phyloP scores from a whole-genome alignment of 2,113 vertebrate species.

The Falco punctatus region DNA sequence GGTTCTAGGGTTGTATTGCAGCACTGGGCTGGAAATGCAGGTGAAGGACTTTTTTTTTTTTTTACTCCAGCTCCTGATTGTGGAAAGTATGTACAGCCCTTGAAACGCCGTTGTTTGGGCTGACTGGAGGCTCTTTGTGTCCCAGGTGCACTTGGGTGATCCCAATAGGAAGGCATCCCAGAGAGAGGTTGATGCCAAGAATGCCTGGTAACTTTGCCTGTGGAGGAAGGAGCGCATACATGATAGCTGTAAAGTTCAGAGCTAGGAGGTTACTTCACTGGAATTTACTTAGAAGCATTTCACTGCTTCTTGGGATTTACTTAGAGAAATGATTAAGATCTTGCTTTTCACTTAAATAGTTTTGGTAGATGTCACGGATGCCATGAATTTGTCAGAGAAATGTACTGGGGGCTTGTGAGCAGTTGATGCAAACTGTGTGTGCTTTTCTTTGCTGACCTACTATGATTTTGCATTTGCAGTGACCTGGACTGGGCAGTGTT shows the following conservation, averaged over 20 bases:
- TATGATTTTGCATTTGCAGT: slow-evolving; percentile 68
- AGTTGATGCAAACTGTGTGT: neutral
- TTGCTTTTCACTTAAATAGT: neutral
- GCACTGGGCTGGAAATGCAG: neutral
- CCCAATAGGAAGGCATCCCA: neutral
- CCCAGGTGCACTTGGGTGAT: neutral
- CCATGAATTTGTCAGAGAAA: neutral
- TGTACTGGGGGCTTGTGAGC: neutral
- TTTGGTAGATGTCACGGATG: neutral
- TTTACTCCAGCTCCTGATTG: neutral
- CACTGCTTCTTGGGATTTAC: slow-evolving; percentile 36
- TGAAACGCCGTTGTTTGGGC: neutral
- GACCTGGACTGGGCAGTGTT: slow-evolving; percentile 98
- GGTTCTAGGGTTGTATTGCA: neutral
- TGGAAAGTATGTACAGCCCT: neutral
- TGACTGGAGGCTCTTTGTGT: neutral
- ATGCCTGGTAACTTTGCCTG: neutral
- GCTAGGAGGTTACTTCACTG: neutral
- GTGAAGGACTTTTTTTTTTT: neutral
- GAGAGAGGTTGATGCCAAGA: neutral
- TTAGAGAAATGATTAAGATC: slow-evolving; percentile 7
- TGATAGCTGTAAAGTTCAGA: neutral
- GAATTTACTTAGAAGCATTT: slow-evolving; percentile 15
- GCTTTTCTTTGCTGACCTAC: neutral
- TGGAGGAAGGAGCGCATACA: neutral